Evolutionary conservation across 2,113 vertebrate genomes (phyloP).

Genomic region (Mandrillus leucophaeus): DNA sequence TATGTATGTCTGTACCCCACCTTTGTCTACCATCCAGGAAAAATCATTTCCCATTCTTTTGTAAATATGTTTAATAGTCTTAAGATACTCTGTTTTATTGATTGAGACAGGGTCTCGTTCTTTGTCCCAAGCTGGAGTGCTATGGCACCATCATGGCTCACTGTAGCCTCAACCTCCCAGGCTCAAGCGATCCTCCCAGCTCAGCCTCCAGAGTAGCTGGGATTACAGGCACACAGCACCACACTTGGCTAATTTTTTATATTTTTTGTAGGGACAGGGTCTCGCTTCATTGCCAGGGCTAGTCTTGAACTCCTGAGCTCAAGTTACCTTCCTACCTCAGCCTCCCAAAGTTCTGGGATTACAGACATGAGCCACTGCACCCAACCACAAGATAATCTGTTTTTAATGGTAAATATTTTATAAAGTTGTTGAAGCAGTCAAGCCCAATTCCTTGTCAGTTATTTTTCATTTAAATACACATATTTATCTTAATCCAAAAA

Average conservation of each 20-base stretch:
- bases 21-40: background rate
- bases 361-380: background rate
- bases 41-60: background rate
- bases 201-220: background rate
- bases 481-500: background rate
- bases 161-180: background rate
- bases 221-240: background rate
- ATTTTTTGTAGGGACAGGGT: background rate
- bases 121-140: background rate
- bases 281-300: background rate
- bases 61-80: background rate
- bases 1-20: background rate
- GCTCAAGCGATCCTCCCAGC: background rate
- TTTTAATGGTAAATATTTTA: slow-evolving; percentile 34
- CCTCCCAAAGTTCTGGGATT: background rate
- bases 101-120: background rate
- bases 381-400: background rate
- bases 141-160: background rate
- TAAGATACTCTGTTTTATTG: background rate
- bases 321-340: background rate
- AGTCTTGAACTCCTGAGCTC: background rate
- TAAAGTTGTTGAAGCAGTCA: background rate
- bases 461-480: background rate
- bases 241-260: background rate
- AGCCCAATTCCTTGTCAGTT: background rate